These are phyloP conservation scores for Chrysomela aeneicollis DNA, from an alignment of 2,888 invertebrate genomes.

Conservation along the genomic window DNA sequence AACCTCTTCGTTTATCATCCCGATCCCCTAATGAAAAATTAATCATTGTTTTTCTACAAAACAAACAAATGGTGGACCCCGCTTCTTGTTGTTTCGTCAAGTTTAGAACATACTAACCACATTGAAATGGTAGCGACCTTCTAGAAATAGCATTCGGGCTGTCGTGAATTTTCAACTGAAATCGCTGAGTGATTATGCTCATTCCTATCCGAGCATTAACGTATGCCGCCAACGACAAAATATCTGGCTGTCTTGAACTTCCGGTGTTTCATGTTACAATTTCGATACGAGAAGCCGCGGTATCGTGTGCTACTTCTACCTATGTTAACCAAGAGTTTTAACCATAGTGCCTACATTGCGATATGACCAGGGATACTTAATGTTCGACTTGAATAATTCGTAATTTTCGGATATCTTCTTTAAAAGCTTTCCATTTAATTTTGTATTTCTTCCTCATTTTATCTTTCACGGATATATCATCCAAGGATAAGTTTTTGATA, in stretches of 20 bases:
- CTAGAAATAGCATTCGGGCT: constrained; percentile 49
- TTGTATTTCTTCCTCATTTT: too few species aligned
- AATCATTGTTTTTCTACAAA: constrained; percentile 33
- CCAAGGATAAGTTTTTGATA: too few species aligned
- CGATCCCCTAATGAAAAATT: constrained; percentile 37
- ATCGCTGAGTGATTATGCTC: constrained; percentile 38
- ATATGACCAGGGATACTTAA: too few species aligned
- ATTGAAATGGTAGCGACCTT: constrained; percentile 45
- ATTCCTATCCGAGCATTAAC: constrained; percentile 36
- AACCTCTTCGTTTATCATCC: constrained; percentile 44
- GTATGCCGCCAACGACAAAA: constrained; percentile 10
- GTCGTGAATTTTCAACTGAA: constrained; percentile 39
- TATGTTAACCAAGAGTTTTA: not conserved
- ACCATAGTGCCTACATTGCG: not conserved
- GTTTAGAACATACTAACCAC: constrained; percentile 7
- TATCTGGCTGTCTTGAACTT: constrained; percentile 22
- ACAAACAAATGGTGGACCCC: constrained; percentile 30
- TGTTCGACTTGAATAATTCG: too few species aligned
- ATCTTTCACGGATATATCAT: too few species aligned
- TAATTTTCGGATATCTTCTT: too few species aligned
- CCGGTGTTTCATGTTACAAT: constrained; percentile 20
- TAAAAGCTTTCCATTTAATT: too few species aligned
- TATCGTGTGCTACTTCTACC: not conserved
- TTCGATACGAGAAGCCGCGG: not conserved
- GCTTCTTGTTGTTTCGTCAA: constrained; percentile 8